A percentile compares a stretch with the other conserved stretches of the same genome.
phyloP scores from a whole-genome alignment of 2,888 invertebrate genomes.

The Phyto melanocephala region DNA sequence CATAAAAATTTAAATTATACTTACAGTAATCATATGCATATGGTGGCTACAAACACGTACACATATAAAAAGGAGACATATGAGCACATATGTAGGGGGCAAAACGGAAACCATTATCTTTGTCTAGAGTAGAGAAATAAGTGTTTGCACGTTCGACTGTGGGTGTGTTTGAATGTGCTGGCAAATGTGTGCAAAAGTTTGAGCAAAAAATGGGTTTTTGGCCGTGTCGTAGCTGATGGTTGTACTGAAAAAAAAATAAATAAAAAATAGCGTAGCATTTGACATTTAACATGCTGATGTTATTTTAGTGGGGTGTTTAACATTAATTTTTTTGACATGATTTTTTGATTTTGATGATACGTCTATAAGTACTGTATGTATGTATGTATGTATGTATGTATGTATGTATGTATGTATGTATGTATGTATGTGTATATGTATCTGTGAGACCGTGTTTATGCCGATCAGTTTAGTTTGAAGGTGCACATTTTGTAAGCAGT shows the following conservation, averaged over 20 bases:
- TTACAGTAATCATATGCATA: slow-evolving; percentile 55
- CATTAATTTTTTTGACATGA: slow-evolving; percentile 32
- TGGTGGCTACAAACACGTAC: neutral
- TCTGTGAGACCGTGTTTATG: too few species aligned
- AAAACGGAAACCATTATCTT: slow-evolving; percentile 10
- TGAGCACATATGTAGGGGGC: neutral
- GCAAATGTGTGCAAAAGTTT: neutral
- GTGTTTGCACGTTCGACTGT: neutral
- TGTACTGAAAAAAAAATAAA: neutral
- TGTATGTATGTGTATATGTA: too few species aligned
- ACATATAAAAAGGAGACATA: neutral
- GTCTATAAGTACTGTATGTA: neutral
- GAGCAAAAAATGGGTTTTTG: neutral
- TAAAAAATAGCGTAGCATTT: slow-evolving; percentile 44
- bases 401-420: too few species aligned
- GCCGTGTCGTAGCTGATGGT: neutral
- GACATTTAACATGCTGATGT: slow-evolving; percentile 60
- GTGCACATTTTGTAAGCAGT: neutral
- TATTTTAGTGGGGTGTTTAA: slow-evolving; percentile 54
- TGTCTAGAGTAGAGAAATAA: neutral
- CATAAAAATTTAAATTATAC: slow-evolving; percentile 36
- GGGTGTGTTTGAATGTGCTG: neutral
- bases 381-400: too few species aligned
- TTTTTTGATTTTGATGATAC: neutral
- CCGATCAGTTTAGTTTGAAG: neutral